Conservation (phyloP, 2,113 vertebrate species). For the Eurypyga helias region DNA sequence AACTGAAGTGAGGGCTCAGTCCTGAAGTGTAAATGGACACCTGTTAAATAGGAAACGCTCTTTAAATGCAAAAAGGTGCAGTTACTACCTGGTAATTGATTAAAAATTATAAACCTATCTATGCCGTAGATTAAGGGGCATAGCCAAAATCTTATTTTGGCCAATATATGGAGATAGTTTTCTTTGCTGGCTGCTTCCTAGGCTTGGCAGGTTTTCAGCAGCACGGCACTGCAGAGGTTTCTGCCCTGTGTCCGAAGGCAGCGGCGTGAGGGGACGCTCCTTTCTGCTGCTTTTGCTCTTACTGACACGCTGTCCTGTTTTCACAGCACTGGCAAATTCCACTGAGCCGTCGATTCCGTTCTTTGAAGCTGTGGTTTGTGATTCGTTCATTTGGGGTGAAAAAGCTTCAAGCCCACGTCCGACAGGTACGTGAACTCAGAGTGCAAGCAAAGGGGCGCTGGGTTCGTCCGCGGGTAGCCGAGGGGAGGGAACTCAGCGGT, state of each 20-base stretch:
- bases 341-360: slow-evolving; percentile 92
- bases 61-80: not conserved
- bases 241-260: not conserved
- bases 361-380: slow-evolving; percentile 97
- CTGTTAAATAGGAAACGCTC: not conserved
- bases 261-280: not conserved
- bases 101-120: not conserved
- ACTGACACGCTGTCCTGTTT: not conserved
- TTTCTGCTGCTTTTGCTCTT: not conserved
- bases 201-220: not conserved
- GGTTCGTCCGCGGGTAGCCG: not conserved
- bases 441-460: rapidly evolving
- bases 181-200: not conserved
- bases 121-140: not conserved
- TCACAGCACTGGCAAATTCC: slow-evolving; percentile 96
- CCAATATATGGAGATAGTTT: not conserved
- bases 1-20: not conserved
- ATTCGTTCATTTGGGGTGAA: slow-evolving; percentile 94
- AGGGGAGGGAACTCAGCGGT: not conserved
- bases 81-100: not conserved
- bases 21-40: not conserved
- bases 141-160: not conserved
- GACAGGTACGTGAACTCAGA: slow-evolving; percentile 82
- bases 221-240: not conserved
- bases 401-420: slow-evolving; percentile 92